Percentiles rank a stretch among this genome's conserved stretches.
Conservation (phyloP, 2,113 vertebrate genomes). For the Catharus fuscescens region DNA sequence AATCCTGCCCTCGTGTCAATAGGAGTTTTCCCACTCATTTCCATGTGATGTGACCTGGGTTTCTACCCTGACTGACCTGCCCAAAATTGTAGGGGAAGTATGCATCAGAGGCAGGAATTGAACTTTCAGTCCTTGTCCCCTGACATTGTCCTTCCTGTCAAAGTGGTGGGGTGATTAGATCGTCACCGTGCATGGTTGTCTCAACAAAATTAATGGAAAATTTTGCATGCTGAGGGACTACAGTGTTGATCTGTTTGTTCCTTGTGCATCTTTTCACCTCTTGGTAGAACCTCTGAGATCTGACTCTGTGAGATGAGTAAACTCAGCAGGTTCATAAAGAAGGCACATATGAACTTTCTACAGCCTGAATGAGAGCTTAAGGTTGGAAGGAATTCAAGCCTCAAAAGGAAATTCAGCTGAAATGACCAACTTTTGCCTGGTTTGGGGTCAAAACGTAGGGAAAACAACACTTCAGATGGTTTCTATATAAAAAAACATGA, state of each 20-base stretch:
- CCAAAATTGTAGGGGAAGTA: background rate
- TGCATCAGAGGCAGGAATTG: conserved; percentile 13
- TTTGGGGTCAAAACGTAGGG: conserved; percentile 44
- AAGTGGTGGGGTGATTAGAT: background rate
- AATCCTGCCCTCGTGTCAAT: background rate
- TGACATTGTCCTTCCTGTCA: background rate
- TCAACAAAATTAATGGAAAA: background rate
- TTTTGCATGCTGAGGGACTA: background rate
- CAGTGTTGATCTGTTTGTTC: background rate
- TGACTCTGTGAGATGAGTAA: background rate
- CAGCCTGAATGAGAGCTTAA: background rate
- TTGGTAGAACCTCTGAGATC: background rate
- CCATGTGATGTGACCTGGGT: background rate
- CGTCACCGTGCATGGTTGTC: fast-evolving
- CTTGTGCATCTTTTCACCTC: background rate
- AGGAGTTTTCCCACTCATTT: background rate
- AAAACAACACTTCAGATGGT: conserved; percentile 40
- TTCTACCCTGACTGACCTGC: background rate
- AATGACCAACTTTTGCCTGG: conserved; percentile 42
- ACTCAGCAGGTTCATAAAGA: conserved; percentile 25
- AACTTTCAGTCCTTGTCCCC: background rate
- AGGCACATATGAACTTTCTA: background rate
- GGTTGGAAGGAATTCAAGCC: conserved; percentile 16
- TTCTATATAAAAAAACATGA: conserved; percentile 15
- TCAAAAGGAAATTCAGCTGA: conserved; percentile 46